These are phyloP conservation scores for Artemia sinica DNA, from an alignment of 2,888 invertebrate genomes.

Conservation along the genomic window DNA sequence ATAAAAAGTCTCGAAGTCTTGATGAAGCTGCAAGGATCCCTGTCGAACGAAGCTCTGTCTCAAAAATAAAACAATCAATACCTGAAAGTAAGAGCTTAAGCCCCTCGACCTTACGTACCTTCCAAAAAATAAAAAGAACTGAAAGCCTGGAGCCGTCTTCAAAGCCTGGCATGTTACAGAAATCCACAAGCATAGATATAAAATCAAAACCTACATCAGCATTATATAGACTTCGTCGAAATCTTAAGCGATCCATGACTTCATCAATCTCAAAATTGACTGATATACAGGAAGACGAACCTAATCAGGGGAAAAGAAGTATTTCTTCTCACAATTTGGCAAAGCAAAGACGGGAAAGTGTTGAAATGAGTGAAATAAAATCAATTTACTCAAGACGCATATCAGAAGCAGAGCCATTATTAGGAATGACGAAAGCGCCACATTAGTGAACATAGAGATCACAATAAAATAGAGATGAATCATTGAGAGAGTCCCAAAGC, in stretches of 20 bases:
- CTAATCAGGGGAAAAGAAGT: background rate
- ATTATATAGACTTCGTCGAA: background rate
- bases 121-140: background rate
- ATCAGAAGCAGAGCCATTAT: background rate
- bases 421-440: background rate
- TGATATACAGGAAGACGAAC: conserved; percentile 7
- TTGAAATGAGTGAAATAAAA: background rate
- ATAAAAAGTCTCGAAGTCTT: background rate
- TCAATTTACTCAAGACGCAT: background rate
- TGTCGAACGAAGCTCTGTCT: background rate
- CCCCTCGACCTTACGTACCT: background rate
- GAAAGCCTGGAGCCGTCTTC: background rate
- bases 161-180: background rate
- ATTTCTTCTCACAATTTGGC: background rate
- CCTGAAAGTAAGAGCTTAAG: conserved; percentile 10
- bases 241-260: conserved; percentile 2
- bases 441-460: too few species aligned
- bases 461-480: too few species aligned
- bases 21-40: background rate
- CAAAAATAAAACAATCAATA: background rate
- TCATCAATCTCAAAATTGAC: conserved; percentile 4
- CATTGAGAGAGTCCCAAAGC: too few species aligned
- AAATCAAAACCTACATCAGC: background rate
- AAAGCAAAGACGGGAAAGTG: background rate
- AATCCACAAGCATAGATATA: background rate